phyloP scores from a whole-genome alignment of 2,113 vertebrate genomes.

The Oophaga pumilio region DNA sequence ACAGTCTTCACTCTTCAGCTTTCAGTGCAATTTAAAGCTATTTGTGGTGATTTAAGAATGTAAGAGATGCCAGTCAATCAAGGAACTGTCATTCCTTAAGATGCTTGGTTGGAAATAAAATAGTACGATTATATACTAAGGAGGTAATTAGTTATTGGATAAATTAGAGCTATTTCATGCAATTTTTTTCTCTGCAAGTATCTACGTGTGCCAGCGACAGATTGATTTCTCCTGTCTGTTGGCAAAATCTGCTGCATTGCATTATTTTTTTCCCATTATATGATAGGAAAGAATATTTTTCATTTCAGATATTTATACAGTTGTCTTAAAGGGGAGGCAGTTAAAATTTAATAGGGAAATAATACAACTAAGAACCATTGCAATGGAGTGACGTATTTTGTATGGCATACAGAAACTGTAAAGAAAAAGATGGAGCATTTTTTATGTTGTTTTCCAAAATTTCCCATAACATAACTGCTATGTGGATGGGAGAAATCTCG shows the following conservation, averaged over 20 bases:
- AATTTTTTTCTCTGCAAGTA: background rate
- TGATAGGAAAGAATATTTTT: background rate
- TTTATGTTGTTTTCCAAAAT: too few relatives aligned
- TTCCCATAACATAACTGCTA: too few relatives aligned
- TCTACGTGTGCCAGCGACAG: background rate
- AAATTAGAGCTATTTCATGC: background rate
- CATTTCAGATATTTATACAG: background rate
- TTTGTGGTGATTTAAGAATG: slow-evolving; percentile 2
- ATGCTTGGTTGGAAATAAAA: background rate
- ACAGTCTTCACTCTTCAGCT: background rate
- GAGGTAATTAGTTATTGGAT: background rate
- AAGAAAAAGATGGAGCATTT: too few relatives aligned
- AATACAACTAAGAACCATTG: too few relatives aligned
- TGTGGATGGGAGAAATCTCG: too few relatives aligned
- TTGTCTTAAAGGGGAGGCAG: background rate
- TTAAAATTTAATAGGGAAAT: background rate
- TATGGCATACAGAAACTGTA: too few relatives aligned
- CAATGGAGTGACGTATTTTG: too few relatives aligned
- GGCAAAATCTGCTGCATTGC: background rate
- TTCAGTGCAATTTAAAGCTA: background rate
- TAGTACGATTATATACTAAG: background rate
- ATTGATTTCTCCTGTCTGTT: background rate
- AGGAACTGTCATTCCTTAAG: background rate
- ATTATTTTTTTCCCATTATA: background rate
- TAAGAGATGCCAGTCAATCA: background rate